Evolutionary conservation across 2,888 invertebrate genomes (phyloP).

Genomic region (Cephus pulcher): DNA sequence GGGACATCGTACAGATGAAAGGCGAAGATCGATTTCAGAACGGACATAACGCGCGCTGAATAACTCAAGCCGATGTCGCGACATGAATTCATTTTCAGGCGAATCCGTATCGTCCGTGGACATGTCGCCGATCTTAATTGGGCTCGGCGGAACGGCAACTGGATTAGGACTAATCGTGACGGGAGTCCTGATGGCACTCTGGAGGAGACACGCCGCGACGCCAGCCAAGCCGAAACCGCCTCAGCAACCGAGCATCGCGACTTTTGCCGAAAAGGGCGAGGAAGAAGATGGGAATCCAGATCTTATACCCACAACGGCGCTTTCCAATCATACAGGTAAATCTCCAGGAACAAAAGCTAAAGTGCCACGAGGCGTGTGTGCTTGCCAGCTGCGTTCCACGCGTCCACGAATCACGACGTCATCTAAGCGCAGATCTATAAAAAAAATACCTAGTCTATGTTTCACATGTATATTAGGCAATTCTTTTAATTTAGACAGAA

Average conservation of each 20-base stretch:
- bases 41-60: no score
- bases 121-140: conserved; percentile 63
- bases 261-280: conserved; percentile 54
- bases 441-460: no score
- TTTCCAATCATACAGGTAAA: conserved; percentile 51
- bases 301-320: conserved; percentile 61
- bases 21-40: no score
- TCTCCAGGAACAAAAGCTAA: background rate
- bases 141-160: conserved; percentile 62
- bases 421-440: no score
- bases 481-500: conserved; percentile 47
- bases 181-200: conserved; percentile 62
- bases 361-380: no score
- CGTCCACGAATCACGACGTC: no score
- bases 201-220: conserved; percentile 60
- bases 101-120: conserved; percentile 60
- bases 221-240: conserved; percentile 51
- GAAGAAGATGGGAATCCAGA: conserved; percentile 64
- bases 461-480: no score
- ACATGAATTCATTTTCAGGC: conserved; percentile 41
- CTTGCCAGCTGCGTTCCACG: no score
- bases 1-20: no score
- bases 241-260: conserved; percentile 54
- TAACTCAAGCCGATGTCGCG: no score
- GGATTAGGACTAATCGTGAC: conserved; percentile 63